Conservation (phyloP, 2,888 invertebrate species). For the Perdita meconis region DNA sequence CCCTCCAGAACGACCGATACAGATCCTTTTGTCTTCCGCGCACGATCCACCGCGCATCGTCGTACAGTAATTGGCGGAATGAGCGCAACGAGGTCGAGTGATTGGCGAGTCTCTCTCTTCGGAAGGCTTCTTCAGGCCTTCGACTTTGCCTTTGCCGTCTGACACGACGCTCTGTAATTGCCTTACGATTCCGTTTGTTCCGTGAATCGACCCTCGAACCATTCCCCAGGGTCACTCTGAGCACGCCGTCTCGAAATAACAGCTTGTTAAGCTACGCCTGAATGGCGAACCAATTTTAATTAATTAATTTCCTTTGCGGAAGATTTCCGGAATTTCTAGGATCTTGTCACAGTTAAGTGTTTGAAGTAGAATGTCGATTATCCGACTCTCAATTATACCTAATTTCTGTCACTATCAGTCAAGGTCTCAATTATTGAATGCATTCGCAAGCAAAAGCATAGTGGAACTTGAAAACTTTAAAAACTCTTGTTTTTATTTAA, state of each 20-base stretch:
- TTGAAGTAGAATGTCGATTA: no score
- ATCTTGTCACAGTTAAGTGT: no score
- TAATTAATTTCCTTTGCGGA: no score
- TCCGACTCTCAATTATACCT: no score
- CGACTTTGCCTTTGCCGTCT: slow-evolving; percentile 18
- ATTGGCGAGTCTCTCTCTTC: slow-evolving; percentile 73
- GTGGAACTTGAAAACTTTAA: no score
- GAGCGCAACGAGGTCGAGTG: slow-evolving; percentile 80
- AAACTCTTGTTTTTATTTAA: no score
- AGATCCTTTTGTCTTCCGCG: slow-evolving; percentile 73
- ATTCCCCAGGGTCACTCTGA: not conserved
- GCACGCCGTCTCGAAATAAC: not conserved
- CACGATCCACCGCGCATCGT: slow-evolving; percentile 58
- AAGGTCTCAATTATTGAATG: no score
- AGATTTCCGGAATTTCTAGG: no score
- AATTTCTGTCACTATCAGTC: no score
- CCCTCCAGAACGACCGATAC: slow-evolving; percentile 61
- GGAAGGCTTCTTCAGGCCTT: slow-evolving; percentile 55
- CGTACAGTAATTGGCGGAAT: slow-evolving; percentile 78
- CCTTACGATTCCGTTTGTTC: slow-evolving; percentile 30
- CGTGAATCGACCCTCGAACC: slow-evolving; percentile 24
- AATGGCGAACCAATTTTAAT: not conserved
- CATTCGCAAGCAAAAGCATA: no score
- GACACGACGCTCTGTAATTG: slow-evolving; percentile 25
- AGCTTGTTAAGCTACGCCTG: not conserved